phyloP scores from a whole-genome alignment of 2,888 invertebrate species.

The Agrenia bidenticulata region DNA sequence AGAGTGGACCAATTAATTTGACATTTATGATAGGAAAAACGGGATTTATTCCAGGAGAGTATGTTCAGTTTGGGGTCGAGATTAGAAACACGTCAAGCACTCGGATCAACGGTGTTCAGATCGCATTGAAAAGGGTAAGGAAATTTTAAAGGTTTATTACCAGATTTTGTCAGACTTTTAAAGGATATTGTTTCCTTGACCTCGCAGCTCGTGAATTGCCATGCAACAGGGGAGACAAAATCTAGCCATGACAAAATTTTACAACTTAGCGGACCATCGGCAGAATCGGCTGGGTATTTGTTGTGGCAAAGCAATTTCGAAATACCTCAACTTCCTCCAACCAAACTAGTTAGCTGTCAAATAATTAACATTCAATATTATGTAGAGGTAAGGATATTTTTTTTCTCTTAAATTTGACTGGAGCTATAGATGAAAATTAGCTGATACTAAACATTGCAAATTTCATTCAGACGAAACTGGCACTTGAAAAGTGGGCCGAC shows the following conservation, averaged over 20 bases:
- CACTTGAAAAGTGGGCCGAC: slow-evolving; percentile 33
- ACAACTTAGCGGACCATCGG: slow-evolving; percentile 34
- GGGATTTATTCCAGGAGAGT: slow-evolving; percentile 54
- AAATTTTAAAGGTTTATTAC: not conserved
- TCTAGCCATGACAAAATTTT: slow-evolving; percentile 31
- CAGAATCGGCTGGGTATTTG: slow-evolving; percentile 34
- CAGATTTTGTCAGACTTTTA: not conserved
- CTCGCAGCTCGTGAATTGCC: slow-evolving; percentile 23
- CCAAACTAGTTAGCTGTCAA: slow-evolving; percentile 27
- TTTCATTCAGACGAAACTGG: slow-evolving; percentile 28
- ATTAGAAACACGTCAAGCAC: slow-evolving; percentile 53
- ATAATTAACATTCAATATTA: slow-evolving; percentile 36
- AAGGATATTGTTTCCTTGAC: not conserved
- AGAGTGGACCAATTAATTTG: slow-evolving; percentile 54
- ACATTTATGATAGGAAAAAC: slow-evolving; percentile 53
- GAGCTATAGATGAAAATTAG: not conserved
- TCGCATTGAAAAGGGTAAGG: slow-evolving; percentile 32
- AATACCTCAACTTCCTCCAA: slow-evolving; percentile 35
- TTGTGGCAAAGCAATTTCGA: slow-evolving; percentile 37
- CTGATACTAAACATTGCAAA: not conserved
- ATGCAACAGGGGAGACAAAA: slow-evolving; percentile 33
- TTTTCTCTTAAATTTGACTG: not conserved
- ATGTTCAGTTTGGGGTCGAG: slow-evolving; percentile 53
- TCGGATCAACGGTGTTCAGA: slow-evolving; percentile 32
- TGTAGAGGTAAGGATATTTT: slow-evolving; percentile 25